Conservation (phyloP, 2,888 invertebrate species). For the Eupithecia centaureata region DNA sequence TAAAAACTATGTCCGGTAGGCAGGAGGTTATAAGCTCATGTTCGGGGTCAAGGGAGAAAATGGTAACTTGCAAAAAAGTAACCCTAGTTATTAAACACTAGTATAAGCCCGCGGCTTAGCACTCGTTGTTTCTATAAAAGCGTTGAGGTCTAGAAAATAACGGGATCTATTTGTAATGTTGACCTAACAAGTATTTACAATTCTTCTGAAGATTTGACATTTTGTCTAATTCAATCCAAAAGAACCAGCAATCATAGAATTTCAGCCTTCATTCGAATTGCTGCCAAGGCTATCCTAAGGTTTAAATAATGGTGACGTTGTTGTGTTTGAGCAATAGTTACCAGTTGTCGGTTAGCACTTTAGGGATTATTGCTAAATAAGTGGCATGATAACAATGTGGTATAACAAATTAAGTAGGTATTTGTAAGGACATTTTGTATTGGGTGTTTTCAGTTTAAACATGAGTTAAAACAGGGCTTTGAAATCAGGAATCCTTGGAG, state of each 20-base stretch:
- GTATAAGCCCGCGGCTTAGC: no score
- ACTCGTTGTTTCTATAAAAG: neutral
- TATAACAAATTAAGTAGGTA: neutral
- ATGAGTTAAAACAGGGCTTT: no score
- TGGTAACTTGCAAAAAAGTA: no score
- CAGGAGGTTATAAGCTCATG: no score
- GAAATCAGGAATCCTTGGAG: no score
- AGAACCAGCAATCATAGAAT: neutral
- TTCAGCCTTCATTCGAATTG: slow-evolving; percentile 4
- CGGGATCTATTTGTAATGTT: neutral
- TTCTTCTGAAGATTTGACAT: neutral
- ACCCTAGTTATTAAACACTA: no score
- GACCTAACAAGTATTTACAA: neutral
- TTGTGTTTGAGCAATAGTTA: slow-evolving; percentile 22
- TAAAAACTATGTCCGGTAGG: no score
- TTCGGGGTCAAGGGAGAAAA: no score
- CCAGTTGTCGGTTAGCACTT: slow-evolving; percentile 12
- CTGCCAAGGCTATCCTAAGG: slow-evolving; percentile 13
- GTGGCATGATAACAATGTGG: slow-evolving; percentile 7
- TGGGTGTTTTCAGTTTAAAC: neutral
- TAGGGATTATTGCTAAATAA: slow-evolving; percentile 19
- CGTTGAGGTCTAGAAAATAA: neutral
- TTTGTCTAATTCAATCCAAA: neutral
- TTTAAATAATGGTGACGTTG: slow-evolving; percentile 13
- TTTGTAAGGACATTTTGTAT: neutral